Percentiles rank a stretch among this genome's conserved stretches.
Evolutionary conservation across 37 sponge, comb jelly and placozoan genomes (phyloP).

Genomic region (Haliclona indistincta): DNA sequence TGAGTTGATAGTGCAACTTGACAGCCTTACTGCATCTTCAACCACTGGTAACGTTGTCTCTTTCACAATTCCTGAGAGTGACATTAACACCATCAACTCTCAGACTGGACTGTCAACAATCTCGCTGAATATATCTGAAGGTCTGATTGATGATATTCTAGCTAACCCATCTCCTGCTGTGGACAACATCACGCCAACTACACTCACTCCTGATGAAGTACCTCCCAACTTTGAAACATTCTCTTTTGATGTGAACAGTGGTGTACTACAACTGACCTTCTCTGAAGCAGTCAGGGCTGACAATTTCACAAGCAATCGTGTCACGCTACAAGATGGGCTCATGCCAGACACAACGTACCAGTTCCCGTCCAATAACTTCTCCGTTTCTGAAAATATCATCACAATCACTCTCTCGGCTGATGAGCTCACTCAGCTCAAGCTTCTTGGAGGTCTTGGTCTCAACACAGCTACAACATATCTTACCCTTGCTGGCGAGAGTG

Average conservation of each 20-base stretch:
- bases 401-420: slow-evolving; percentile 42
- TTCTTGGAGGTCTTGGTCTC: slow-evolving; percentile 60
- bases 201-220: slow-evolving; percentile 37
- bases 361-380: slow-evolving; percentile 29
- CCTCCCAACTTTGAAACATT: slow-evolving; percentile 55
- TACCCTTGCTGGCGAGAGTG: slow-evolving; percentile 44
- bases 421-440: slow-evolving; percentile 75
- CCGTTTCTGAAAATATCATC: slow-evolving; percentile 17
- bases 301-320: slow-evolving; percentile 36
- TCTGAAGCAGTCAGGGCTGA: slow-evolving; percentile 62
- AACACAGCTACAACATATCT: slow-evolving; percentile 46
- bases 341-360: slow-evolving; percentile 19
- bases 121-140: slow-evolving; percentile 18
- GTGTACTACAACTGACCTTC: slow-evolving; percentile 72
- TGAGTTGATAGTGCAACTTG: slow-evolving; percentile 26
- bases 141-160: slow-evolving; percentile 64
- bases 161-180: slow-evolving; percentile 8
- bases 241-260: slow-evolving; percentile 77
- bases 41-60: slow-evolving; percentile 22
- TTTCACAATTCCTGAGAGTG: slow-evolving; percentile 34
- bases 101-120: slow-evolving; percentile 29
- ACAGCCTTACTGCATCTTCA: slow-evolving; percentile 27
- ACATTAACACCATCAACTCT: slow-evolving; percentile 66
- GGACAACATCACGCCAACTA: slow-evolving; percentile 2
- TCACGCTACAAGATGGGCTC: slow-evolving; percentile 57